Evolutionary conservation across 1,140 invertebrate species (phyloP), one percentile per base, ranked within the genome.

Genomic region (Rhagoletis zephyria): DNA sequence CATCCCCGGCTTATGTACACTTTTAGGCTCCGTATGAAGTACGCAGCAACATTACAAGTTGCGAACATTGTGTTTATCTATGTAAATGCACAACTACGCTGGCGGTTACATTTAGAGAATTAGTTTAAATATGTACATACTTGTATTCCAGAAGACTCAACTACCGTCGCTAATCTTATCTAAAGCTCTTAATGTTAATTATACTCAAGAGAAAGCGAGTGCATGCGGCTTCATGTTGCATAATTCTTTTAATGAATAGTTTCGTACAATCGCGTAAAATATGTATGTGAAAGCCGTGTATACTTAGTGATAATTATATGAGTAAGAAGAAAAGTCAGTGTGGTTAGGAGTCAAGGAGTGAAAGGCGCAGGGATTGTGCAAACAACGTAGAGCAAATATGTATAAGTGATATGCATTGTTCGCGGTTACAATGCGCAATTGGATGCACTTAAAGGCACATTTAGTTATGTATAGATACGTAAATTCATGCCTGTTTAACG

Each of bases 171-270:
- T 51, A 81, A 81, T 81, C 74, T 56, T 81, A 56, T 81, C 74
- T 56, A 56, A 81, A 81, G 74, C 74, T 56, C 48, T 81, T 81
- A 56, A 56, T 81, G 74, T 81, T 81, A 81, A 81, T 81, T 81
- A 81, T 19, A 81, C 48, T 10, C 74, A 56, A 81, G 48, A 10
- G 74, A 30, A 30, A 56, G 74, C 30, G 42, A 42, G 16, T 81
- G 42, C 74, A 56, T 56, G 74, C 3, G 16, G n/a, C 48, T 10
- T 51, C 6, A n/a, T 56, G 48, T 56, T n/a, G 7, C 74, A 67
- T 67, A 67, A 40, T 81, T 30, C 16, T 81, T 74, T 14, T 6
- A 42, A 48, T 74, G 67, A 74, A 74, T 42, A 48, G 67, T 40
- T 10, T 56, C 67, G 14, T 42, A 74, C 45, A 12, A 14, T 63